Evolutionary conservation across 2,888 invertebrate genomes (phyloP).

Genomic region (Dione juno): DNA sequence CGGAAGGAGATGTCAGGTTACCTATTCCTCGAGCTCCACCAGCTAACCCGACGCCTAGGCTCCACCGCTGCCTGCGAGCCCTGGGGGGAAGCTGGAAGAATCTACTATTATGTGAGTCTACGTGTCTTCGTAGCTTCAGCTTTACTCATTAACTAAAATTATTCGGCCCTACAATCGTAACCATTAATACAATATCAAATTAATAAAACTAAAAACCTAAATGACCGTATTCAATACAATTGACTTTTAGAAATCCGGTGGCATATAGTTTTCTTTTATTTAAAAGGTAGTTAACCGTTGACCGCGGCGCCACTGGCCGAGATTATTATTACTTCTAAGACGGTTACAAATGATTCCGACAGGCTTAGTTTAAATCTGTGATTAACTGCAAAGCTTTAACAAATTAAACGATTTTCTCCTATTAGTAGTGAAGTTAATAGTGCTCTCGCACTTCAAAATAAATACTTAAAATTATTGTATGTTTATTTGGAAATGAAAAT

Average conservation of each 20-base stretch:
- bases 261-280: constrained; percentile 68
- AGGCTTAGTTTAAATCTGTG: constrained; percentile 68
- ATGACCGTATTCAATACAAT: constrained; percentile 57
- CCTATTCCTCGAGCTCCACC: constrained; percentile 68
- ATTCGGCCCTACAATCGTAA: constrained; percentile 37
- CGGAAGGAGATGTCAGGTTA: constrained; percentile 87
- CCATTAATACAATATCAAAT: constrained; percentile 58
- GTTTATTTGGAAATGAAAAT: neutral
- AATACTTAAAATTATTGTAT: neutral
- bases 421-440: constrained; percentile 74
- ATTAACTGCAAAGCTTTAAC: constrained; percentile 74
- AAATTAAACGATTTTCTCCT: constrained; percentile 79
- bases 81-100: constrained; percentile 92
- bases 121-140: constrained; percentile 57
- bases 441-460: constrained; percentile 30
- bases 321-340: constrained; percentile 75
- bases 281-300: constrained; percentile 72
- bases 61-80: constrained; percentile 88
- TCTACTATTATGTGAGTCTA: constrained; percentile 89
- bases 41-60: constrained; percentile 73
- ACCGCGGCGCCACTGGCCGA: constrained; percentile 61
- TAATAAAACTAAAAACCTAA: constrained; percentile 58
- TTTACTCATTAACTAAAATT: constrained; percentile 51
- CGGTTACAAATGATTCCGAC: constrained; percentile 75
- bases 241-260: constrained; percentile 68